Evolutionary conservation across 2,797 vertebrate species (phyloP).

Genomic region (Poeciliopsis gracilis): DNA sequence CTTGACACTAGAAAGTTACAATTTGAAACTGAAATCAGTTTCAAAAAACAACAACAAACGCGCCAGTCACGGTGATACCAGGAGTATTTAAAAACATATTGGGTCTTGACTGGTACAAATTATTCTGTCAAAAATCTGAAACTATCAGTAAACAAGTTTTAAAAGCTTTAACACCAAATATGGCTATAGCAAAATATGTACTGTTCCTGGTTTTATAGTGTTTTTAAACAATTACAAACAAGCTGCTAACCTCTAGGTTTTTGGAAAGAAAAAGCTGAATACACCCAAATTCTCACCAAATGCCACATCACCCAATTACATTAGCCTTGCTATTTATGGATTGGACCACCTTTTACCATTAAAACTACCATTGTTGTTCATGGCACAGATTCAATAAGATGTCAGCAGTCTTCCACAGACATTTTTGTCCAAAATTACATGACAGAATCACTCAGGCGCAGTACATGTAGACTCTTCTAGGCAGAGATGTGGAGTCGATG

Average conservation of each 20-base stretch:
- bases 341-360: background rate
- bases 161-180: background rate
- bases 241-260: background rate
- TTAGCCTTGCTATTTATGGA: background rate
- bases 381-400: background rate
- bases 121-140: background rate
- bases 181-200: background rate
- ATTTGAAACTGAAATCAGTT: slow-evolving; percentile 37
- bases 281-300: background rate
- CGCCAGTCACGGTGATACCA: background rate
- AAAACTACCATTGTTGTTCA: background rate
- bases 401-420: background rate
- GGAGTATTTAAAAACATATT: background rate
- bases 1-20: slow-evolving; percentile 58
- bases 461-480: background rate
- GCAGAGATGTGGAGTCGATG: background rate
- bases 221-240: background rate
- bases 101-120: background rate
- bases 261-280: background rate
- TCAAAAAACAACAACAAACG: slow-evolving; percentile 17
- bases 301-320: background rate
- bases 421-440: background rate
- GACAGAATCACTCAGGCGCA: background rate
- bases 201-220: background rate
- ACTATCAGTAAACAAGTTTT: background rate